These are phyloP conservation scores for Patella ulyssiponensis DNA, from an alignment of 2,888 invertebrate genomes.

Conservation along the genomic window DNA sequence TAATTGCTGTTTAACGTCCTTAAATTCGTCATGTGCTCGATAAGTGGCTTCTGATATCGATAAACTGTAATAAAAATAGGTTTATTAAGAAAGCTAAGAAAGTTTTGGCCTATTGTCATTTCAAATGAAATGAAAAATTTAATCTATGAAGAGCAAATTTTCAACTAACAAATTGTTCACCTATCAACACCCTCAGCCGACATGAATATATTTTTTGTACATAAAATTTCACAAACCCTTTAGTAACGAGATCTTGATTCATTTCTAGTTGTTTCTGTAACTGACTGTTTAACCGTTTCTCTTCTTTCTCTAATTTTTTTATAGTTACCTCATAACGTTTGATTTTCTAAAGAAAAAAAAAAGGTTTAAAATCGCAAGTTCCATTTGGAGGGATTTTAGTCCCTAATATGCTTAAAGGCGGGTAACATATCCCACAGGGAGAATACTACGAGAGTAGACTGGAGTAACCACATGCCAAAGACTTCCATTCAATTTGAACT, in stretches of 20 bases:
- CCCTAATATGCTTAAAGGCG: too few relatives aligned
- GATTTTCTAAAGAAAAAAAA: conserved; percentile 49
- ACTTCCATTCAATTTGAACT: too few relatives aligned
- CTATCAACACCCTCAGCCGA: too few relatives aligned
- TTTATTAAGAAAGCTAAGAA: background rate
- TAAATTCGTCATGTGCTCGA: conserved; percentile 48
- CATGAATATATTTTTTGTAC: too few relatives aligned
- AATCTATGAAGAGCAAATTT: too few relatives aligned
- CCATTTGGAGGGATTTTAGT: background rate
- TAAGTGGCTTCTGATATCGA: conserved; percentile 11
- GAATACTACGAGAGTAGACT: too few relatives aligned
- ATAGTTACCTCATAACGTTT: conserved; percentile 59
- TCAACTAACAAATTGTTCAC: too few relatives aligned
- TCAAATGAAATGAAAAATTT: too few relatives aligned
- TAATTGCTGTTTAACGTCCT: conserved; percentile 49
- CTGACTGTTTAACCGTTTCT: conserved; percentile 54
- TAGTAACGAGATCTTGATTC: conserved; percentile 57
- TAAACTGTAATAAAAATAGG: background rate
- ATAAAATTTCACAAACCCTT: conserved; percentile 44
- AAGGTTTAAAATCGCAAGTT: background rate
- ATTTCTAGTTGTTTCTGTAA: conserved; percentile 56
- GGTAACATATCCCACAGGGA: too few relatives aligned
- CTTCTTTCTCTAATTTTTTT: conserved; percentile 62
- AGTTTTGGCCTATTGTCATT: too few relatives aligned
- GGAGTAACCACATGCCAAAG: too few relatives aligned